A percentile compares a stretch with the other conserved stretches of the same genome.
Conservation (phyloP, 2,113 vertebrate genomes). For the Neotoma lepida region DNA sequence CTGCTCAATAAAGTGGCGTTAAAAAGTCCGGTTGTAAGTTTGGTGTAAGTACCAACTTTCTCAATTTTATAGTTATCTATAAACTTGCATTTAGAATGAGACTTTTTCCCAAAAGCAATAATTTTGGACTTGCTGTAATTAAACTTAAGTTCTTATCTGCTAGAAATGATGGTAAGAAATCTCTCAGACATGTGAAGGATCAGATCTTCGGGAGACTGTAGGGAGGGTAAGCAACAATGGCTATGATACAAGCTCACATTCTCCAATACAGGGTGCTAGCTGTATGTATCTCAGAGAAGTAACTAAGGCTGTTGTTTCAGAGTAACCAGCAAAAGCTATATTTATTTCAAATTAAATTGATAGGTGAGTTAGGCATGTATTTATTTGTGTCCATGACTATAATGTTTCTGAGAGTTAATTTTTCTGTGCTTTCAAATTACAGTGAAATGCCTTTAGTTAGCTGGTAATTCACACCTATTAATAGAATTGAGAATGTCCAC, state of each 20-base stretch:
- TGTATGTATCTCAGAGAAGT: background rate
- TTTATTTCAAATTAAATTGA: slow-evolving; percentile 51
- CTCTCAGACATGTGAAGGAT: slow-evolving; percentile 21
- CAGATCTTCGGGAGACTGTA: slow-evolving; percentile 21
- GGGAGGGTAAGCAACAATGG: background rate
- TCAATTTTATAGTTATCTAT: slow-evolving; percentile 76
- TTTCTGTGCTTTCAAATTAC: background rate
- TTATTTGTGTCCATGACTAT: background rate
- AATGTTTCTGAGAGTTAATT: background rate
- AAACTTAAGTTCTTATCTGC: slow-evolving; percentile 67
- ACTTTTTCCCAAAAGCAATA: slow-evolving; percentile 69
- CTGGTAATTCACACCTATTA: background rate
- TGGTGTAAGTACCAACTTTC: slow-evolving; percentile 64
- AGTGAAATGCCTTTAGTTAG: background rate
- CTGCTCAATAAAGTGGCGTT: slow-evolving; percentile 35
- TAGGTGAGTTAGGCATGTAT: background rate
- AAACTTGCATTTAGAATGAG: slow-evolving; percentile 67
- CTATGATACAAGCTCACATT: slow-evolving; percentile 3
- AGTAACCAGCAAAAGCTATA: background rate
- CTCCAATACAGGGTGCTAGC: background rate
- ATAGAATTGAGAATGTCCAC: background rate
- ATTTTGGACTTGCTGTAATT: slow-evolving; percentile 75
- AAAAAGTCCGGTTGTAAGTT: slow-evolving; percentile 66
- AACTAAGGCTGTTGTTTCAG: background rate
- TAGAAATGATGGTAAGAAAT: slow-evolving; percentile 61